Conservation (phyloP, 2,888 invertebrate genomes). For the Drosophila lacicola region DNA sequence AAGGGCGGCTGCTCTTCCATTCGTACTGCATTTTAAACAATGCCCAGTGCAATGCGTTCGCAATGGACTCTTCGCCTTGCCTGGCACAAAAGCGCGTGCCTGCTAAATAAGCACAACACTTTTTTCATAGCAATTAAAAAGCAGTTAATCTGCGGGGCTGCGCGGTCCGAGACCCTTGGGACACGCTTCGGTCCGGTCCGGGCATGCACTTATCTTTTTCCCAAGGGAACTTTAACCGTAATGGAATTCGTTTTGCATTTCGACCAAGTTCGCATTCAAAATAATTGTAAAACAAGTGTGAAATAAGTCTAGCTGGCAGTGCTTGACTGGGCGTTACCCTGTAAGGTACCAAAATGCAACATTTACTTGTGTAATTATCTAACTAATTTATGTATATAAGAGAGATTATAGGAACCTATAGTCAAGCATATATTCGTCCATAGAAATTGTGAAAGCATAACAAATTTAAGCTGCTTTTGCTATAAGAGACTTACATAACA, state of each 20-base stretch:
- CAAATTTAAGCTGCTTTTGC: too few species aligned
- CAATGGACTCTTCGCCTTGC: constrained; percentile 44
- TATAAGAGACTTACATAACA: too few species aligned
- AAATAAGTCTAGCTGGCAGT: neutral
- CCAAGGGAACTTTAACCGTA: neutral
- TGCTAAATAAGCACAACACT: constrained; percentile 28
- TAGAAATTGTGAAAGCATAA: too few species aligned
- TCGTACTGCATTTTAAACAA: constrained; percentile 30
- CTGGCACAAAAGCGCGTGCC: constrained; percentile 30
- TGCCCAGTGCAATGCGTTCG: constrained; percentile 32
- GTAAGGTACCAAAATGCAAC: too few species aligned
- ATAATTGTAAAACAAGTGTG: constrained; percentile 11
- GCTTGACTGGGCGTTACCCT: neutral
- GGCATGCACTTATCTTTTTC: constrained; percentile 4
- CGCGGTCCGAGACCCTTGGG: constrained; percentile 1
- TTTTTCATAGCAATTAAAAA: constrained; percentile 58
- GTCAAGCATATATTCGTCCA: too few species aligned
- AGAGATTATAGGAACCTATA: too few species aligned
- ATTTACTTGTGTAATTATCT: too few species aligned
- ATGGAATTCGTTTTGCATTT: constrained; percentile 19
- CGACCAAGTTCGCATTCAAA: constrained; percentile 11
- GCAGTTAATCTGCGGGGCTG: constrained; percentile 34
- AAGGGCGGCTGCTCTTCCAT: neutral
- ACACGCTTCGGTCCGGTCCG: neutral
- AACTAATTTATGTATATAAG: too few species aligned